Percentiles rank a stretch among this genome's conserved stretches.
Evolutionary conservation across 2,888 invertebrate genomes (phyloP).

Genomic region (Cryptocephalus primarius): DNA sequence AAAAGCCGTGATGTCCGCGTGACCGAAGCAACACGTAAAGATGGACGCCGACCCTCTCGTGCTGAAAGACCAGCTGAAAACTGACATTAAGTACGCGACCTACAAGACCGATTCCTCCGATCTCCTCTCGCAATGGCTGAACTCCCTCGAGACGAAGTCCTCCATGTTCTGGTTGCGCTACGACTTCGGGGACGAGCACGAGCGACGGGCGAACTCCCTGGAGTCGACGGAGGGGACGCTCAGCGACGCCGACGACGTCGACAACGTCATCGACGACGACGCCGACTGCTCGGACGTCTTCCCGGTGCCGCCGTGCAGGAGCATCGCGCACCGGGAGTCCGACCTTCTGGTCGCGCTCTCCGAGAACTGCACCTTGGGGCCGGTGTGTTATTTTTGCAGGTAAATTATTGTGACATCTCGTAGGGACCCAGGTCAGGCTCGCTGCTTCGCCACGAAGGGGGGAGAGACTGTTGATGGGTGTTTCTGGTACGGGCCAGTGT

Average conservation of each 20-base stretch:
- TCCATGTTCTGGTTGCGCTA: conserved; percentile 33
- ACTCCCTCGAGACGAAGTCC: conserved; percentile 31
- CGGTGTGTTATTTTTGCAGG: conserved; percentile 40
- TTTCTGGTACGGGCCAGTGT: too few species aligned
- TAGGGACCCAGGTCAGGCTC: neutral
- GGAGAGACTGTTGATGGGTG: too few species aligned
- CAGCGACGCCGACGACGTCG: conserved; percentile 14
- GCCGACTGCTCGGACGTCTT: conserved; percentile 15
- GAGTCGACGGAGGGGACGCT: conserved; percentile 24
- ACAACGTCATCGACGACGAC: conserved; percentile 19
- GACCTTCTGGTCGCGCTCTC: conserved; percentile 35
- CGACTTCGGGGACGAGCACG: conserved; percentile 14
- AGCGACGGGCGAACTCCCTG: conserved; percentile 23
- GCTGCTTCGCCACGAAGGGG: too few species aligned
- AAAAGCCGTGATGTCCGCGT: too few species aligned
- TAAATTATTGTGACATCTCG: conserved; percentile 14
- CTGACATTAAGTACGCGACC: conserved; percentile 7
- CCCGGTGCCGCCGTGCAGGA: conserved; percentile 27
- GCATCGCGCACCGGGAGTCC: conserved; percentile 37
- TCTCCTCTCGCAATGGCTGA: conserved; percentile 31
- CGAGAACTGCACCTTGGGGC: conserved; percentile 35
- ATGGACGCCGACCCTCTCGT: too few species aligned
- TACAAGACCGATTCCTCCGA: conserved; percentile 13
- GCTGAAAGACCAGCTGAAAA: too few species aligned
- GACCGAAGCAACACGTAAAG: too few species aligned